Evolutionary conservation across 2,113 vertebrate species (phyloP), one percentile per base, ranked within the genome.

Genomic region (Oriolus oriolus): DNA sequence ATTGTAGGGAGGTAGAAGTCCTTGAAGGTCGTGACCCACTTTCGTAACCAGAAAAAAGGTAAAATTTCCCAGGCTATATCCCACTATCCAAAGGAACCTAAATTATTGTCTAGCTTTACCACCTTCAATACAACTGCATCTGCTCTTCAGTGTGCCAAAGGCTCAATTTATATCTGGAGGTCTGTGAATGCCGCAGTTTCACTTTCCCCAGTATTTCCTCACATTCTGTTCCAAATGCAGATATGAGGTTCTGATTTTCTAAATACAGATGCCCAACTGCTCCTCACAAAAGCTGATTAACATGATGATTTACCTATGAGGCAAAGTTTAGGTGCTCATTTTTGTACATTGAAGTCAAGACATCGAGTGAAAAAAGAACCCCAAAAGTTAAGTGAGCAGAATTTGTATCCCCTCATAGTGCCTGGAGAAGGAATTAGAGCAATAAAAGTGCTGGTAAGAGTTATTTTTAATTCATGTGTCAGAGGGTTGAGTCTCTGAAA

Each of bases 81-180:
- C 16, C 10, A 11, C 74, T 33, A 14, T n/a, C 37, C 24, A 5
- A 3, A 1, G 10, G 18, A 73, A 60, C 19, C 44, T 53, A 49
- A 52, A 47, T 45, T 13, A 70, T 68, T 41, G 75, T 8, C 14
- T 74, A 19, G 1, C 76, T 87, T 91, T 75, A 24, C 45, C 30
- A 60, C 3, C 9, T 73, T 53, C 39, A 52, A 7, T 45, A 16
- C 3, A 37, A 13, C 5, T 90, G 50, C 26, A 71, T 10, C 31
- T 57, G 26, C 19, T 73, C 52, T 41, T 65, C 0, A 0, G 9
- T 60, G 89, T 79, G 5, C 16, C 33, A 22, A 63, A 3, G 4
- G 8, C 19, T 89, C 8, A 27, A 22, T 41, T 44, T 7, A 0
- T 60, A 59, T 19, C 21, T 66, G 28, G 22, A 76, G 13, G 24